phyloP scores from a whole-genome alignment of 2,113 vertebrate genomes.

The Phalacrocorax pelagicus region DNA sequence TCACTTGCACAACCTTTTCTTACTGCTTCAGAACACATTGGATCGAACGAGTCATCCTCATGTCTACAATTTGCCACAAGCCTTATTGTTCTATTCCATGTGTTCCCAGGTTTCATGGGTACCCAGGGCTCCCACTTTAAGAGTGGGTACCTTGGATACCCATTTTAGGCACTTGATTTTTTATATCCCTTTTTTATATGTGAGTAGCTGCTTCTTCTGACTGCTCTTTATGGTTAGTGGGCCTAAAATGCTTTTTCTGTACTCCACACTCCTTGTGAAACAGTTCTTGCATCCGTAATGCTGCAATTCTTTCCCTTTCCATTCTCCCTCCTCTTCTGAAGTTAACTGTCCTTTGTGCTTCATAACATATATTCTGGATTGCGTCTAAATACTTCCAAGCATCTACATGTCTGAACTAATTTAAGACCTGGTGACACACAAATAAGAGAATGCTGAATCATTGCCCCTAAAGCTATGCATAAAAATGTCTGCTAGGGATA shows the following conservation, averaged over 20 bases:
- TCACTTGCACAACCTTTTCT: fast-evolving
- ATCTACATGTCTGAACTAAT: not conserved
- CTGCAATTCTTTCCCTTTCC: not conserved
- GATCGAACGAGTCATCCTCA: not conserved
- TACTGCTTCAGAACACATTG: not conserved
- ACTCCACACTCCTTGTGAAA: not conserved
- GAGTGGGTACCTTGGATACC: not conserved
- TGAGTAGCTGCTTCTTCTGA: not conserved
- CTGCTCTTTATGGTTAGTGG: not conserved
- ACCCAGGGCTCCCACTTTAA: not conserved
- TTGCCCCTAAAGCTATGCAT: not conserved
- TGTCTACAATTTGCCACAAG: not conserved
- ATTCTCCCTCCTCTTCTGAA: not conserved
- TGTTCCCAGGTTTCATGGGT: not conserved
- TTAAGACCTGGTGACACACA: not conserved
- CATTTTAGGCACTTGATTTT: not conserved
- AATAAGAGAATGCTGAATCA: not conserved
- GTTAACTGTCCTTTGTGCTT: not conserved
- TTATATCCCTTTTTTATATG: not conserved
- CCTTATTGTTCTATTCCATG: not conserved
- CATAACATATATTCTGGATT: not conserved
- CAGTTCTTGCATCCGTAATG: not conserved
- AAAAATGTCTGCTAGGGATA: not conserved
- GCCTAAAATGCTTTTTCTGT: not conserved
- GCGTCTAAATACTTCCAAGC: not conserved